Conservation (phyloP, 2,888 invertebrate genomes). For the Oscheius myriophilus region DNA sequence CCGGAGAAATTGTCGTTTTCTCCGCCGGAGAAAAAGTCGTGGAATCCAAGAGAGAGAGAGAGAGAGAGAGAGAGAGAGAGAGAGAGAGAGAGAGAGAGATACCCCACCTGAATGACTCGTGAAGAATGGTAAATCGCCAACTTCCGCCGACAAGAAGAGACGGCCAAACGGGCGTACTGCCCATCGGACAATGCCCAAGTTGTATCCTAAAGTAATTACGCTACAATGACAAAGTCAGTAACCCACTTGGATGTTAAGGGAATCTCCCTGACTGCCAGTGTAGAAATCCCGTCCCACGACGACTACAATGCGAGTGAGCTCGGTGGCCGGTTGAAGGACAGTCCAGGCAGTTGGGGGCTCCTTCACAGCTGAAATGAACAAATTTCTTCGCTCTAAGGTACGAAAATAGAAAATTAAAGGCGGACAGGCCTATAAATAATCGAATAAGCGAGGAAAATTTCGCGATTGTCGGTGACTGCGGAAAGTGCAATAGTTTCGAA, state of each 20-base stretch:
- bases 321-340: slow-evolving; percentile 42
- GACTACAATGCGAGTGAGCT: slow-evolving; percentile 46
- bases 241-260: slow-evolving; percentile 32
- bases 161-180: slow-evolving; percentile 21
- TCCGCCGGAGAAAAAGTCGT: too few species aligned
- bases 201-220: slow-evolving; percentile 18
- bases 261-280: slow-evolving; percentile 51
- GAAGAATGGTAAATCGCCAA: slow-evolving; percentile 31
- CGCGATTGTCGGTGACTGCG: background rate
- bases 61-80: too few species aligned
- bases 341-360: slow-evolving; percentile 50
- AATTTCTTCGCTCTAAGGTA: too few species aligned
- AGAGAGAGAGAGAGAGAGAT: too few species aligned
- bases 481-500: background rate
- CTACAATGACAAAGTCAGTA: background rate
- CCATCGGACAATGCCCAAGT: slow-evolving; percentile 28
- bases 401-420: too few species aligned
- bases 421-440: too few species aligned
- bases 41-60: background rate
- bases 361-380: slow-evolving; percentile 32
- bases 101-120: slow-evolving; percentile 27
- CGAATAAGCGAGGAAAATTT: too few species aligned
- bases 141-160: slow-evolving; percentile 11
- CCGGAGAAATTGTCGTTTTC: too few species aligned
- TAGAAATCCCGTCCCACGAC: slow-evolving; percentile 45